These are phyloP conservation scores for Tachysurus fulvidraco DNA, from an alignment of 2,113 vertebrate genomes.

Conservation along the genomic window DNA sequence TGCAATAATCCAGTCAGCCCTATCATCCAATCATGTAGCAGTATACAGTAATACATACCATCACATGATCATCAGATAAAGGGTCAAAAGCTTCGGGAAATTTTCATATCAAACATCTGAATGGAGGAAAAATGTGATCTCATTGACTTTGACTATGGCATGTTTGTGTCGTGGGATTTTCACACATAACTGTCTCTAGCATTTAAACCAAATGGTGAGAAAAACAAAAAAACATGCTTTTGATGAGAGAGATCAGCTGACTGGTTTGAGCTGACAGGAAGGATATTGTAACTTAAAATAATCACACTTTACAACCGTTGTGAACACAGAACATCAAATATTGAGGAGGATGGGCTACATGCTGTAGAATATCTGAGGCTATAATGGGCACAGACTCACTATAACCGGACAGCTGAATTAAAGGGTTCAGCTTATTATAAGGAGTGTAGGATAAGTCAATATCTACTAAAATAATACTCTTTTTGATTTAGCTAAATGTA, in stretches of 20 bases:
- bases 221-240: not conserved
- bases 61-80: not conserved
- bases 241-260: not conserved
- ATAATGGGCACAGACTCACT: not conserved
- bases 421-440: not conserved
- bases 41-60: not conserved
- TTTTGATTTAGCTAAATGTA: not conserved
- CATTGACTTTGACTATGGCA: not conserved
- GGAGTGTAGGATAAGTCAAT: not conserved
- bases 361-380: too few relatives aligned
- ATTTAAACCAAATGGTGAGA: not conserved
- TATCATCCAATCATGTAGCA: not conserved
- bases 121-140: not conserved
- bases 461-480: not conserved
- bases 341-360: not conserved
- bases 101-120: not conserved
- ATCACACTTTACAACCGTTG: not conserved
- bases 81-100: not conserved
- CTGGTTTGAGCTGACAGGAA: not conserved
- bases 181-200: not conserved
- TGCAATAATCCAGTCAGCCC: not conserved
- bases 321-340: not conserved
- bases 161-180: not conserved
- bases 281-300: not conserved
- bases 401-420: not conserved